Evolutionary conservation across 2,113 vertebrate species (phyloP).

Genomic region (Indicator indicator): DNA sequence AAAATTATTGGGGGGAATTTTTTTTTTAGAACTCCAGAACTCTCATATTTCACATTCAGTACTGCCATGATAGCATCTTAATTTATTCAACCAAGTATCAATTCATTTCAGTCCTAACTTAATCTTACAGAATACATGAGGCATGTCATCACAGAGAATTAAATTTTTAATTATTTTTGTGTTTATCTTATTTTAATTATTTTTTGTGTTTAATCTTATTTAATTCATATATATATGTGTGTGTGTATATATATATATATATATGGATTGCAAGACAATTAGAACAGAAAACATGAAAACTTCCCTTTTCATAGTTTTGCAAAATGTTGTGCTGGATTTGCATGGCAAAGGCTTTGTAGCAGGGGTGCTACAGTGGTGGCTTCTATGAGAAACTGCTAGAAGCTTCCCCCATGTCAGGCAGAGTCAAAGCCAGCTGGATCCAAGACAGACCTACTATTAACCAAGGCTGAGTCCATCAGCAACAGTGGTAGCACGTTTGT

Average conservation of each 20-base stretch:
- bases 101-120: not conserved
- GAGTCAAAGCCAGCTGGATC: rapidly evolving
- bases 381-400: not conserved
- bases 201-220: not conserved
- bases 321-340: not conserved
- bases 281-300: not conserved
- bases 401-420: not conserved
- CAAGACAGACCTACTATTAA: rapidly evolving
- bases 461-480: rapidly evolving
- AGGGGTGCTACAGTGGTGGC: not conserved
- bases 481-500: rapidly evolving
- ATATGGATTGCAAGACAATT: not conserved
- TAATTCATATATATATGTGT: not conserved
- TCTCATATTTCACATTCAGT: not conserved
- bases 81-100: not conserved
- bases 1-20: not conserved
- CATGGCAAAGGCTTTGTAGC: not conserved
- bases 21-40: not conserved
- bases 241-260: no score
- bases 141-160: not conserved
- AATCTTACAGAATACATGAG: not conserved
- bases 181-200: not conserved
- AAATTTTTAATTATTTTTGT: not conserved
- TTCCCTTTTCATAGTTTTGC: not conserved
- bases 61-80: not conserved